Percentiles rank a stretch among this genome's conserved stretches.
Conservation (phyloP, 2,888 invertebrate genomes). For the Drosophila borborema region DNA sequence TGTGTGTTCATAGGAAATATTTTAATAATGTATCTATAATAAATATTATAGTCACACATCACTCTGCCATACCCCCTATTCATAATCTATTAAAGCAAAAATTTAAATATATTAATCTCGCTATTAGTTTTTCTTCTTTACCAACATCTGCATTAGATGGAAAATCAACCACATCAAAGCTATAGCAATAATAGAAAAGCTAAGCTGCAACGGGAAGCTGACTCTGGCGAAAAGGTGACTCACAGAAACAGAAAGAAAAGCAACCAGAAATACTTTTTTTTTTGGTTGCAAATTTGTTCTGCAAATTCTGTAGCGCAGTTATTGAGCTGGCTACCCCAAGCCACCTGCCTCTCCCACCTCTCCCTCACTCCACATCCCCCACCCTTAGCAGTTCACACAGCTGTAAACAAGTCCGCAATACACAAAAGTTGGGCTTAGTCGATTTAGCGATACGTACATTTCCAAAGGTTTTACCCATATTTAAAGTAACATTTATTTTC, state of each 20-base stretch:
- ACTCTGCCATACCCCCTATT: neutral
- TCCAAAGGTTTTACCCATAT: constrained; percentile 50
- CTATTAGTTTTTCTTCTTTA: neutral
- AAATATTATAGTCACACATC: neutral
- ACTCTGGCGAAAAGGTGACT: constrained; percentile 19
- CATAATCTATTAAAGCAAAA: neutral
- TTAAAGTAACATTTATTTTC: constrained; percentile 63
- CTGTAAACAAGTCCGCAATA: constrained; percentile 37
- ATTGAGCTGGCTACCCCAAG: constrained; percentile 18
- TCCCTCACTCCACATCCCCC: fast-evolving
- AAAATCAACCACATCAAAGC: constrained; percentile 1
- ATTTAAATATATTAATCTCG: no score
- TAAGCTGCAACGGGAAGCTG: constrained; percentile 26
- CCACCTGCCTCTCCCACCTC: neutral
- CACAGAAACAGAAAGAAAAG: constrained; percentile 31
- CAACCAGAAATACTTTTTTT: constrained; percentile 25
- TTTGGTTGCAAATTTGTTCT: constrained; percentile 62
- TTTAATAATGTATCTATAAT: no score
- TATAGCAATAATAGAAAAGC: constrained; percentile 56
- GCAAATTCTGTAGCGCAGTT: constrained; percentile 60
- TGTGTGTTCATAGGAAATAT: no score
- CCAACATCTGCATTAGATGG: neutral
- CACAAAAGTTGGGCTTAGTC: constrained; percentile 47
- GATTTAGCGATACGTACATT: constrained; percentile 34
- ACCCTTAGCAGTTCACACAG: neutral